Evolutionary conservation across 2,888 invertebrate genomes (phyloP), one percentile per base, ranked within the genome.

Genomic region (Stenodera caucasica): DNA sequence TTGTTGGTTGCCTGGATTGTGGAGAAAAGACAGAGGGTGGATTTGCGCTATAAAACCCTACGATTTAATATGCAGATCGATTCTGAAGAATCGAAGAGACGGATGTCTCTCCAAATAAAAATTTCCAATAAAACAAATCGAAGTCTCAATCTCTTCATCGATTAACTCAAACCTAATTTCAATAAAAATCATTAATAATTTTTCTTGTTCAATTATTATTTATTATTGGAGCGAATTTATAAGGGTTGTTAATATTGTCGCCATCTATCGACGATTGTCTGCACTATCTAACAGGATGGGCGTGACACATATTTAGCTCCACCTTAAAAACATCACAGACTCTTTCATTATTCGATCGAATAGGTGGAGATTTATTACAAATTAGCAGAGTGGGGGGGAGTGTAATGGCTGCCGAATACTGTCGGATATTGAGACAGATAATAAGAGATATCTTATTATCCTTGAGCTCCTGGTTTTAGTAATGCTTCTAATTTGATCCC

Each of bases 401-500:
- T 75, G 78, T 78, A 78, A 79, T 79, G 79, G 79, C 79, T 78
- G 78, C 79, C 79, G 75, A 73, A 67, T 68, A 66, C 75, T 74
- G 77, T 76, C 77, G 77, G 75, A 75, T 72, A 77, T 72, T 70
- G 75, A 76, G 75, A 74, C 75, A 75, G 76, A 78, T 78, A 78
- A 78, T 77, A 76, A 76, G 77, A 78, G 78, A 77, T 78, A 78
- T 78, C 78, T 77, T 77, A 77, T 78, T 78, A 77, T 78, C 74
- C 71, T 71, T 69, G 70, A 76, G 76, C 76, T 75, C 74, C 76
- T 74, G 75, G 76, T 75, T 45, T 73, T 70, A 70, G 77, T 77
- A 78, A 78, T 78, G 77, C 77, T 75, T 76, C 78, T 78, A 78
- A 78, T 78, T 78, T 78, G 78, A 76, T 78, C 78, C 76, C 78